Conservation (phyloP, 2,888 invertebrate species). For the Hybos culiciformis region DNA sequence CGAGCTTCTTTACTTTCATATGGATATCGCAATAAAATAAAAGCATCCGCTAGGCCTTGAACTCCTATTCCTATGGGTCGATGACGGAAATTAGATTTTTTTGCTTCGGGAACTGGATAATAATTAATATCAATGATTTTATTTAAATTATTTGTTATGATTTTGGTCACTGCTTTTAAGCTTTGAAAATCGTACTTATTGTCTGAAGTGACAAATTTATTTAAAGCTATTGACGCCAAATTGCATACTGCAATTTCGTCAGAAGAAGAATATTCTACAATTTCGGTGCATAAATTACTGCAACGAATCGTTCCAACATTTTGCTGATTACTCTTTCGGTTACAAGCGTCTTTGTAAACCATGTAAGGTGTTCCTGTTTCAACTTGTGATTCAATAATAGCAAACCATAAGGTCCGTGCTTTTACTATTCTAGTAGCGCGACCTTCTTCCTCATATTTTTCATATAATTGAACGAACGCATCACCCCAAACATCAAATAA, state of each 20-base stretch:
- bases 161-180: constrained; percentile 69
- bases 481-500: constrained; percentile 81
- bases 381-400: constrained; percentile 77
- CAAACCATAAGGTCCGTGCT: constrained; percentile 79
- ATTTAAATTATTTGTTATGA: constrained; percentile 75
- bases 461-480: constrained; percentile 74
- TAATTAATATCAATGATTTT: constrained; percentile 88
- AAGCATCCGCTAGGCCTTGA: constrained; percentile 89
- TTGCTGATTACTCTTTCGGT: constrained; percentile 87
- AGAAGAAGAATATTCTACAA: constrained; percentile 73
- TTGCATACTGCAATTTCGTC: constrained; percentile 93
- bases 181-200: constrained; percentile 60
- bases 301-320: constrained; percentile 92
- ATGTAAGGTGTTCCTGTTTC: constrained; percentile 95
- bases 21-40: constrained; percentile 76
- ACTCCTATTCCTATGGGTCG: constrained; percentile 78
- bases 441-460: constrained; percentile 61
- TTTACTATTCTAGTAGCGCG: constrained; percentile 48
- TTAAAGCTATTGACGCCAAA: constrained; percentile 84
- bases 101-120: constrained; percentile 79
- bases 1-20: constrained; percentile 76
- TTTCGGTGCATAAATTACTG: constrained; percentile 90
- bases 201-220: constrained; percentile 60
- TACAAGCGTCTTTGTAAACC: constrained; percentile 86
- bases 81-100: constrained; percentile 65